Evolutionary conservation across 2,797 vertebrate genomes (phyloP).

Genomic region (Semaprochilodus insignis): DNA sequence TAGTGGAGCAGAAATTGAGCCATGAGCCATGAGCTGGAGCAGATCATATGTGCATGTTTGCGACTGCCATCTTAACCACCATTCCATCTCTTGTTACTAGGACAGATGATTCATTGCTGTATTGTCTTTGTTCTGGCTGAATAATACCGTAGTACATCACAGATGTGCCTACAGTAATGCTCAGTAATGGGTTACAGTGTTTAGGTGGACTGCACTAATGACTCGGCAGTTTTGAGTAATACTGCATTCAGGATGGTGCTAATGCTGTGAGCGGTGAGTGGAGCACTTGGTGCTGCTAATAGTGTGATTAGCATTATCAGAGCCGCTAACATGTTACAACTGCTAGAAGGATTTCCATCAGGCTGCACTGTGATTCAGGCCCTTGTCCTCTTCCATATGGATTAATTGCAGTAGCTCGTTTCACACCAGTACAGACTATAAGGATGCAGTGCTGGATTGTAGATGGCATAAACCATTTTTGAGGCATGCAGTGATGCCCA

Average conservation of each 20-base stretch:
- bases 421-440: background rate
- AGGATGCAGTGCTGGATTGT: background rate
- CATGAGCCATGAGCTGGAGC: no score
- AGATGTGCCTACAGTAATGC: background rate
- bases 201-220: background rate
- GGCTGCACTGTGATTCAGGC: background rate
- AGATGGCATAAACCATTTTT: no score
- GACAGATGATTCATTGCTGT: background rate
- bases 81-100: background rate
- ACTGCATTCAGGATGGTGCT: background rate
- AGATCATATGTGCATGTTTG: no score
- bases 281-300: background rate
- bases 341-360: background rate
- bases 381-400: background rate
- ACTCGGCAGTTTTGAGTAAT: background rate
- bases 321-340: background rate
- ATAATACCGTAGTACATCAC: background rate
- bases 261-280: background rate
- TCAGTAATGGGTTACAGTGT: no score
- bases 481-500: no score
- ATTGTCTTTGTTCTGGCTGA: background rate
- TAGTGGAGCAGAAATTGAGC: no score
- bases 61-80: background rate
- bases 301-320: background rate
- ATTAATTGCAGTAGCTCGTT: background rate